A percentile compares a stretch with the other conserved stretches of the same genome.
phyloP scores from a whole-genome alignment of 1,140 invertebrate species.

The Drosophila insularis region DNA sequence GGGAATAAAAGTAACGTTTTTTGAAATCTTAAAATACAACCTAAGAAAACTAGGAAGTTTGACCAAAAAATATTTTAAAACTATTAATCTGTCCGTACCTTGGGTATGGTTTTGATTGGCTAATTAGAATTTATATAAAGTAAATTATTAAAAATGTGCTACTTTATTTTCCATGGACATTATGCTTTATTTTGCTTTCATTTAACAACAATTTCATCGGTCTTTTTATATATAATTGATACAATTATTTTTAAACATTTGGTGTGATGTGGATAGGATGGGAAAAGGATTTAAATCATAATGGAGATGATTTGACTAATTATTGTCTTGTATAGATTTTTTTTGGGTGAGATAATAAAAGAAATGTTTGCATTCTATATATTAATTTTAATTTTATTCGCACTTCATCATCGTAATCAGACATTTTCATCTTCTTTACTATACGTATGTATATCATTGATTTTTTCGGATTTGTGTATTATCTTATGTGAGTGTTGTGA shows the following conservation, averaged over 20 bases:
- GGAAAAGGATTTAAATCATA: neutral
- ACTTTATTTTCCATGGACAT: neutral
- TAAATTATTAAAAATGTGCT: too few relatives aligned
- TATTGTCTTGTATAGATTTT: constrained; percentile 60
- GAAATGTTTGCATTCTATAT: constrained; percentile 46
- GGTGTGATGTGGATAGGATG: neutral
- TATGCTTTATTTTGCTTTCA: constrained; percentile 37
- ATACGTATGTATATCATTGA: neutral
- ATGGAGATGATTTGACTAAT: neutral
- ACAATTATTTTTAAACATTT: constrained; percentile 61
- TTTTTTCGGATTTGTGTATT: constrained; percentile 8
- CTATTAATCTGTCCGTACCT: too few relatives aligned
- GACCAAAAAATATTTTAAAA: too few relatives aligned
- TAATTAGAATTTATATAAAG: too few relatives aligned
- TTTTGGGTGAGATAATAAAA: constrained; percentile 42
- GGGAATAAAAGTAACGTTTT: too few relatives aligned
- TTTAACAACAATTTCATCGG: constrained; percentile 14
- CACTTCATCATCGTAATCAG: constrained; percentile 32
- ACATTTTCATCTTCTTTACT: neutral
- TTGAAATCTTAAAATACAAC: too few relatives aligned
- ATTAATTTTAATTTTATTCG: constrained; percentile 72
- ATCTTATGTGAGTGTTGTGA: constrained; percentile 40
- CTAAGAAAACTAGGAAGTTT: too few relatives aligned
- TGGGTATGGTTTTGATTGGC: too few relatives aligned
- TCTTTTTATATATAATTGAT: constrained; percentile 65